Evolutionary conservation across 2,888 invertebrate species (phyloP), one percentile per base, ranked within the genome.

Genomic region (Cosmia trapezina): DNA sequence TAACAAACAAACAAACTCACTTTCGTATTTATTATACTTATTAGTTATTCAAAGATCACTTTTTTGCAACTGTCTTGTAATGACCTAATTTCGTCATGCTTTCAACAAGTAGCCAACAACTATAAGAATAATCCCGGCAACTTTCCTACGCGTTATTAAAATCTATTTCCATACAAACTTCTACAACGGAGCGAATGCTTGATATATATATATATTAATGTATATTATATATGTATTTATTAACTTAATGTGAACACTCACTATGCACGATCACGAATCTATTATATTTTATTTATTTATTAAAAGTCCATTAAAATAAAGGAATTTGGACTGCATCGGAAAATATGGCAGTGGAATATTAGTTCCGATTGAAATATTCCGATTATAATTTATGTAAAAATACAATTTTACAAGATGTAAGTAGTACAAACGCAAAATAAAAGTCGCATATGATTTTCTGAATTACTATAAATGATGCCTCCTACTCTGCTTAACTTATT

Each of bases 221-320:
- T 83, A 28, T 28, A 28, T 28, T 28, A 28, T n/a, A 72, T 81
- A 79, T 76, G 64, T 83, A 78, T 83, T 74, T 43, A 77, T 84
- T 80, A 74, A 86, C 83, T 85, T 85, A 83, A 77, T 81, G 83
- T 87, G 81, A 90, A 90, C 86, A 90, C 83, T 88, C 86, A 90
- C 91, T 90, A 92, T 88, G 83, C 91, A 92, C 91, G 81, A 90
- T 89, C 92, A 93, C 91, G 78, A 86, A 80, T 85, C 88, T 88
- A 84, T 80, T 85, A 77, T 79, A 73, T 79, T 69, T 70, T 83
- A 81, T 81, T 78, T 80, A 80, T 80, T 86, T 73, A 73, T 65
- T 67, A 77, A 81, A 83, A 86, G 84, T 89, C 84, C 87, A 80
- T 83, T 84, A 85, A 69, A 74, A 71, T 73, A 82, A 71, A 81